Evolutionary conservation across 2,888 invertebrate species (phyloP).

Genomic region (Oligia fasciuncula): DNA sequence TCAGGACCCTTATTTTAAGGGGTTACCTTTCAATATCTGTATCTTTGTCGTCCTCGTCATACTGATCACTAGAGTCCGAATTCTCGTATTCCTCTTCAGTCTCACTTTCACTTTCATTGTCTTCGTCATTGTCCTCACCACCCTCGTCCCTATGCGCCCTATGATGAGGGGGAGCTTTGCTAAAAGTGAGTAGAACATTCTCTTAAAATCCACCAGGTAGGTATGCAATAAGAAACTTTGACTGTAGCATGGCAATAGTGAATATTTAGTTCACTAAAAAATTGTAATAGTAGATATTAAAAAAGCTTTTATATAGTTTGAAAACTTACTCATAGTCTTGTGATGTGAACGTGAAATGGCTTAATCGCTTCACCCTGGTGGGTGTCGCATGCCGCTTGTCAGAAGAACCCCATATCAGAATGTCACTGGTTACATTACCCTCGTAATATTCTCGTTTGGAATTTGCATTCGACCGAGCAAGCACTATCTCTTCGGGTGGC

Average conservation of each 20-base stretch:
- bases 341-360: slow-evolving; percentile 75
- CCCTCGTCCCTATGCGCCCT: slow-evolving; percentile 63
- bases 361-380: slow-evolving; percentile 81
- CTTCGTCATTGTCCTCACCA: slow-evolving; percentile 64
- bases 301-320: background rate
- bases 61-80: slow-evolving; percentile 71
- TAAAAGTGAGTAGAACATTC: slow-evolving; percentile 41
- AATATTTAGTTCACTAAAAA: background rate
- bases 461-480: slow-evolving; percentile 76
- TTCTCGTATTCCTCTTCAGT: slow-evolving; percentile 75
- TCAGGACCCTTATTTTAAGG: background rate
- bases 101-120: slow-evolving; percentile 69
- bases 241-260: background rate
- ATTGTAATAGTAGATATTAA: background rate
- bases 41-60: slow-evolving; percentile 71
- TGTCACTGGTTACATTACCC: slow-evolving; percentile 79
- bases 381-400: slow-evolving; percentile 68
- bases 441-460: slow-evolving; percentile 71
- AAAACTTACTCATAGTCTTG: slow-evolving; percentile 80
- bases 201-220: background rate
- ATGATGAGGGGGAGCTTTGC: slow-evolving; percentile 61
- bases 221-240: background rate
- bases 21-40: slow-evolving; percentile 75
- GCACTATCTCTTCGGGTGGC: slow-evolving; percentile 87
- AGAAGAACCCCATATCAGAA: slow-evolving; percentile 75